Base-by-base conservation (phyloP, 1,140 invertebrate species). In the Drosophila saltans region DNA sequence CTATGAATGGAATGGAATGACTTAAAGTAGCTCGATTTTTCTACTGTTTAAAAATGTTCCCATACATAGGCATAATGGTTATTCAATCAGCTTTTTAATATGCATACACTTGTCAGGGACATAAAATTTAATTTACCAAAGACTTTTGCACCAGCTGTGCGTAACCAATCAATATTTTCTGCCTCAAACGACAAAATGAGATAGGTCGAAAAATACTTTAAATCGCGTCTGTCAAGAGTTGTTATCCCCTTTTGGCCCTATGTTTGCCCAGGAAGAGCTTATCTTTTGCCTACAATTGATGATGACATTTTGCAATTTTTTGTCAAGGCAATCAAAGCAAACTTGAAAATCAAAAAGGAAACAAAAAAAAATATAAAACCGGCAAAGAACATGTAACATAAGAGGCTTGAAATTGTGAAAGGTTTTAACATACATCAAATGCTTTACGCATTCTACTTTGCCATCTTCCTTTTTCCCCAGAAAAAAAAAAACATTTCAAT, bases 81-180 rank as follows among this genome's bases (percentile, higher is more conserved):
- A 52, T 52, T 52, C 21, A 52, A 52, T 52, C 45, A 26, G n/a
- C 45, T 26, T 52, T 52, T 52, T 36, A 52, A 52, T 52, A 52
- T 52, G 21, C 21, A 52, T 52, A 52, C 24, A 26, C 45, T 52
- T 57, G 30, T 39, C 59, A 57, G 57, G 43, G 26, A 21, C 60
- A 70, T 63, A 59, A 59, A 59, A 59, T 59, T 40, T 59, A 59
- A 59, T 59, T 59, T 59, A 24, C 16, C 16, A 59, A 36, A 21
- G 30, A 58, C 33, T 58, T 58, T 58, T 1, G 7, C 7, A 40
- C 7, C 57, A 59, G 57, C 57, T 59, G 57, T 33, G 57, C 21
- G 33, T 39, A 6, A 28, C n/a, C 30, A 58, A 58, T 16, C n/a
- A 58, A 58, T 58, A 58, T 52, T 26, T 26, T 45, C 16, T 21